Evolutionary conservation across 2,113 vertebrate genomes (phyloP).

Genomic region (Archocentrus centrarchus): DNA sequence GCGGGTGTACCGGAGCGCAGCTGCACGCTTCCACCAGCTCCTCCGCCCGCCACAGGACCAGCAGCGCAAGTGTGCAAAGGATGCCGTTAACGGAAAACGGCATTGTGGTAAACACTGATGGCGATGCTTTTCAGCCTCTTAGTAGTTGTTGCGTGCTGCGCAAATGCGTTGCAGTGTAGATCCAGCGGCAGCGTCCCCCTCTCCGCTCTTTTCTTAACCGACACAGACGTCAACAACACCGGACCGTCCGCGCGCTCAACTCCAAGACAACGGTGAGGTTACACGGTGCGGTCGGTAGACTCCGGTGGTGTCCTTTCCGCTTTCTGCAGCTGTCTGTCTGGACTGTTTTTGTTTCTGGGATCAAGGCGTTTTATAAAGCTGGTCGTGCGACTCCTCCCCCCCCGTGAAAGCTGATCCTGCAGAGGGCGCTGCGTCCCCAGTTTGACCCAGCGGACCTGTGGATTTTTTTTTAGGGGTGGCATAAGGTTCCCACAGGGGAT

Average conservation of each 20-base stretch:
- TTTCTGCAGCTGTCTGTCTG: conserved; percentile 53
- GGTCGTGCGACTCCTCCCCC: conserved; percentile 67
- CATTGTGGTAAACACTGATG: conserved; percentile 73
- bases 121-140: conserved; percentile 17
- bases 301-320: not conserved
- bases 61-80: conserved; percentile 85
- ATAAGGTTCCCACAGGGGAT: not conserved
- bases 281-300: not conserved
- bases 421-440: not conserved
- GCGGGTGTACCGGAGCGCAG: conserved; percentile 94
- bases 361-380: conserved; percentile 73
- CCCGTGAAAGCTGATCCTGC: not conserved
- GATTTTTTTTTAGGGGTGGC: not conserved
- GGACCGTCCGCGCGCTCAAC: not conserved
- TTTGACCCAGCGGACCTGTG: not conserved
- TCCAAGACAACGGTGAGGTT: conserved; percentile 25
- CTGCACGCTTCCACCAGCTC: conserved; percentile 90
- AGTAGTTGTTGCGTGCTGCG: conserved; percentile 32
- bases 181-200: conserved; percentile 43
- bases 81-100: conserved; percentile 77
- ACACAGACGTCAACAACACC: conserved; percentile 38
- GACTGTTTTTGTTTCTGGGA: conserved; percentile 71
- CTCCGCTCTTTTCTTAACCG: not conserved
- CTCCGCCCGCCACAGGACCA: conserved; percentile 83
- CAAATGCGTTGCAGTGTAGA: conserved; percentile 55